These are phyloP conservation scores for Unio delphinus DNA, from an alignment of 2,888 invertebrate species.

Conservation along the genomic window DNA sequence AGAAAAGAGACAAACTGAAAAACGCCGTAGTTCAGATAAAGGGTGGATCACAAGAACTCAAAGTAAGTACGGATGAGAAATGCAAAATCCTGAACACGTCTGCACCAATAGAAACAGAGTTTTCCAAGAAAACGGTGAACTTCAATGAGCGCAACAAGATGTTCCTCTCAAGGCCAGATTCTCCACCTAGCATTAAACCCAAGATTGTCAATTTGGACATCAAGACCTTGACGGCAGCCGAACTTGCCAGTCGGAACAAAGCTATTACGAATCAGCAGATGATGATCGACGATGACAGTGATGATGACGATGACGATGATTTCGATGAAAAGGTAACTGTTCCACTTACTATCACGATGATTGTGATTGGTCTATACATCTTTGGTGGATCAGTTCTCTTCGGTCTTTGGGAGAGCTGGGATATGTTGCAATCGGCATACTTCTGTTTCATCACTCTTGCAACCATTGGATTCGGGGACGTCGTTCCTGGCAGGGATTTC, in stretches of 20 bases:
- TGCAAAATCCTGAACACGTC: conserved; percentile 34
- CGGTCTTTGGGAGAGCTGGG: conserved; percentile 71
- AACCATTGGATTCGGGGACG: conserved; percentile 71
- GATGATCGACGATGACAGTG: conserved; percentile 54
- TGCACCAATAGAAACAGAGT: conserved; percentile 41
- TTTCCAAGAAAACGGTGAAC: conserved; percentile 19
- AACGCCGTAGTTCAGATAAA: conserved; percentile 41
- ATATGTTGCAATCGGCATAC: conserved; percentile 66
- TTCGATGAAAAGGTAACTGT: conserved; percentile 68
- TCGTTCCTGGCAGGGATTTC: conserved; percentile 63
- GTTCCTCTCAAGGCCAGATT: not conserved
- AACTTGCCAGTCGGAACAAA: conserved; percentile 37
- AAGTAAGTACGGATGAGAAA: conserved; percentile 47
- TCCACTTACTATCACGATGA: conserved; percentile 70
- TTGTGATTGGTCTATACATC: conserved; percentile 69
- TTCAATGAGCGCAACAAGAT: conserved; percentile 31
- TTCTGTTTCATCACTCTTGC: conserved; percentile 71
- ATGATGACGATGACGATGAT: conserved; percentile 55
- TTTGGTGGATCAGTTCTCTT: conserved; percentile 70
- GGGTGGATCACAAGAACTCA: conserved; percentile 40
- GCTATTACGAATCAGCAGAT: conserved; percentile 49
- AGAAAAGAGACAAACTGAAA: conserved; percentile 13
- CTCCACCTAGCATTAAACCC: conserved; percentile 16
- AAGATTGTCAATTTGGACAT: conserved; percentile 58
- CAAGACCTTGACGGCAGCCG: conserved; percentile 39